Percentiles rank a stretch among this genome's conserved stretches.
Evolutionary conservation across 2,888 invertebrate genomes (phyloP).

Genomic region (Plemyria rubiginata): DNA sequence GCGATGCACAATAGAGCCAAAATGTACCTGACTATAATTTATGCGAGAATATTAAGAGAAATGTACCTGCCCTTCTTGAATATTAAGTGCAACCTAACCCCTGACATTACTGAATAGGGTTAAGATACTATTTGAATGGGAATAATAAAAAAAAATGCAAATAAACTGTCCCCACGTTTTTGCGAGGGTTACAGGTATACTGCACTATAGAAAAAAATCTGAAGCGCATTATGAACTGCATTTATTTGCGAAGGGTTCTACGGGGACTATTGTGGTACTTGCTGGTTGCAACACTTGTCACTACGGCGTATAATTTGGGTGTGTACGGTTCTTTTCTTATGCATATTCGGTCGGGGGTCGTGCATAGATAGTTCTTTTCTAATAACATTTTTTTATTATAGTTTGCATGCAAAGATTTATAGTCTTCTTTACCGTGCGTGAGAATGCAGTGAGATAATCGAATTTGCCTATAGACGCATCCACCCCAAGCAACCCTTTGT

Average conservation of each 20-base stretch:
- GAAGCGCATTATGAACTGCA: constrained; percentile 68
- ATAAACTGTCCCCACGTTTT: constrained; percentile 82
- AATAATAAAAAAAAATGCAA: constrained; percentile 84
- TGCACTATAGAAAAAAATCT: constrained; percentile 67
- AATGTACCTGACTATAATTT: constrained; percentile 86
- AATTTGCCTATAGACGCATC: constrained; percentile 83
- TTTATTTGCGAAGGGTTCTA: constrained; percentile 51
- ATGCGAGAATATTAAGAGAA: constrained; percentile 85
- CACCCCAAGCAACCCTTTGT: constrained; percentile 76
- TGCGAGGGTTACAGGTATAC: constrained; percentile 75
- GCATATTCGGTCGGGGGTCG: constrained; percentile 76
- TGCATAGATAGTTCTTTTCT: constrained; percentile 80
- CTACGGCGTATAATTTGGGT: constrained; percentile 82
- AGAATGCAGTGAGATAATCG: constrained; percentile 82
- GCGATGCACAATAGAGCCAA: constrained; percentile 77
- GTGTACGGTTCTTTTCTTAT: constrained; percentile 76
- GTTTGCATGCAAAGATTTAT: constrained; percentile 83
- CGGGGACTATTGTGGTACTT: constrained; percentile 53
- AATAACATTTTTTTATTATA: constrained; percentile 79
- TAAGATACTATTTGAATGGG: constrained; percentile 83
- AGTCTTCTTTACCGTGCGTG: constrained; percentile 73
- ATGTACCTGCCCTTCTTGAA: constrained; percentile 86
- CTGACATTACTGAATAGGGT: constrained; percentile 84
- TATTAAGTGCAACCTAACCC: constrained; percentile 86
- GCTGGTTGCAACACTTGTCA: constrained; percentile 77